Conservation (phyloP, 2,797 vertebrate genomes). For the Oreortyx pictus region DNA sequence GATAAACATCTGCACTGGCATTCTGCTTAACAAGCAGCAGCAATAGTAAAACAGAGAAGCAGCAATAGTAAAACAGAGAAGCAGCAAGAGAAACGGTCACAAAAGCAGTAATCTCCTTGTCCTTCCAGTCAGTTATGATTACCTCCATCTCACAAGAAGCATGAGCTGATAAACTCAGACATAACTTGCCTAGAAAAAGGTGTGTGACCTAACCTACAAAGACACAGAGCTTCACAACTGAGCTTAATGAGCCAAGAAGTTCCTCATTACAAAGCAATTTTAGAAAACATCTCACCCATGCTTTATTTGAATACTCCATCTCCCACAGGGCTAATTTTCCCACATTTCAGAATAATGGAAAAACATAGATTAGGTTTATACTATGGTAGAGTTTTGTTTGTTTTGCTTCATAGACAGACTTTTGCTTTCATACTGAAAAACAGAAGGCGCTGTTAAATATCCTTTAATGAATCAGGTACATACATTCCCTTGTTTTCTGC, state of each 20-base stretch:
- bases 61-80: not conserved
- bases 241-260: not conserved
- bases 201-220: not conserved
- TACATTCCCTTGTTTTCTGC: not conserved
- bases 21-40: not conserved
- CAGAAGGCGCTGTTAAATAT: not conserved
- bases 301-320: not conserved
- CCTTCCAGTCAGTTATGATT: not conserved
- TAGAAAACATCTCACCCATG: not conserved
- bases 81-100: not conserved
- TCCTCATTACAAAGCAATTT: accelerated
- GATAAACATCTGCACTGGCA: accelerated
- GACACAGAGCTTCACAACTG: not conserved
- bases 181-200: not conserved
- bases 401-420: not conserved
- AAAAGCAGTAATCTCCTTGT: not conserved
- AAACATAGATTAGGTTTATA: not conserved
- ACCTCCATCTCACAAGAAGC: not conserved
- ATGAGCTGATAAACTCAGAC: accelerated
- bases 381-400: not conserved
- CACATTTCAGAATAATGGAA: not conserved
- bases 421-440: not conserved
- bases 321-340: not conserved
- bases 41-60: not conserved
- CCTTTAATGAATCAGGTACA: not conserved